Evolutionary conservation across 2,113 vertebrate species (phyloP).

Genomic region (Saccopteryx bilineata): DNA sequence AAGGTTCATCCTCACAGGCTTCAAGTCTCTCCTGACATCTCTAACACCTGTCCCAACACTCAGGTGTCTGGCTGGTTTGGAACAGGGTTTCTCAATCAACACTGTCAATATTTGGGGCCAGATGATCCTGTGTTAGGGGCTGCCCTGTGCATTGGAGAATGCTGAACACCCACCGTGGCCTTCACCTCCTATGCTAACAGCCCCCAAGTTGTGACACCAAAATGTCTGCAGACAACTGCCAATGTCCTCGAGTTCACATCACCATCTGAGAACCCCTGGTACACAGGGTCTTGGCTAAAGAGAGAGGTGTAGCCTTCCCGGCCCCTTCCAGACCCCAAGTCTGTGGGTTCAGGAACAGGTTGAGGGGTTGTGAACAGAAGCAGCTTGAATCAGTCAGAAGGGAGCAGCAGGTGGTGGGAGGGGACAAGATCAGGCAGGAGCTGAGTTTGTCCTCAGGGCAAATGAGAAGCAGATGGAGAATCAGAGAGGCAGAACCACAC

Average conservation of each 20-base stretch:
- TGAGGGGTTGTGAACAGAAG: too few species aligned
- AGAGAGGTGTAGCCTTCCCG: accelerated
- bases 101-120: too few species aligned
- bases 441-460: not conserved
- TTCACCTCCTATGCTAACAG: not conserved
- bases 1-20: not conserved
- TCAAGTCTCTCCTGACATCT: accelerated
- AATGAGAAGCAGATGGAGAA: not conserved
- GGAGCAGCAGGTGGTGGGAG: not conserved
- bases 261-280: accelerated
- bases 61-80: not conserved
- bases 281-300: not conserved
- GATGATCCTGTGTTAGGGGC: not conserved
- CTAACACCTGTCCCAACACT: accelerated
- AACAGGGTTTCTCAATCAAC: not conserved
- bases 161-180: not conserved
- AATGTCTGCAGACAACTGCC: not conserved
- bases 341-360: not conserved
- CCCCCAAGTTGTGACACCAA: too few species aligned
- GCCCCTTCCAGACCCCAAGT: not conserved
- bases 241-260: too few species aligned
- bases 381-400: too few species aligned
- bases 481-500: not conserved
- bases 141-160: accelerated
- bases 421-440: accelerated